phyloP scores from a whole-genome alignment of 2,113 vertebrate species.

The Alethe diademata region DNA sequence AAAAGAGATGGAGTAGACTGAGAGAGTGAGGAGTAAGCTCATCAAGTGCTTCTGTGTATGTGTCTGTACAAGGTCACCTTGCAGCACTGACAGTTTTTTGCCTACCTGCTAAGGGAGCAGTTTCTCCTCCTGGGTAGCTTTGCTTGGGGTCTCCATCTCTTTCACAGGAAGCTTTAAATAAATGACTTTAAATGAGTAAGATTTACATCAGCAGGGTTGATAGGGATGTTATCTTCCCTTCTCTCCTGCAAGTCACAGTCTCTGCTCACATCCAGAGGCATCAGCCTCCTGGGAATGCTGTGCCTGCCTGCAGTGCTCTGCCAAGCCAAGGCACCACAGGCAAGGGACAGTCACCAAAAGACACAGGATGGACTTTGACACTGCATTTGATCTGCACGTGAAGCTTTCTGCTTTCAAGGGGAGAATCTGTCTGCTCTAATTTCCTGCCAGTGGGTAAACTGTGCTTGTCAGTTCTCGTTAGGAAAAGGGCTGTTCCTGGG shows the following conservation, averaged over 20 bases:
- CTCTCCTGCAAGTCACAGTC: not conserved
- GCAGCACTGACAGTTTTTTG: not conserved
- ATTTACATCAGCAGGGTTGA: not conserved
- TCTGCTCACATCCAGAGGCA: not conserved
- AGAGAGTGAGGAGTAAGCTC: not conserved
- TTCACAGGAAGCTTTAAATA: not conserved
- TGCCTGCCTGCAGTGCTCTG: not conserved
- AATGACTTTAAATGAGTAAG: not conserved
- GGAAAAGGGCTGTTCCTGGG: not conserved
- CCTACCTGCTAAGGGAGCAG: not conserved
- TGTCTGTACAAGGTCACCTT: not conserved
- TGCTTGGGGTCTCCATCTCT: not conserved
- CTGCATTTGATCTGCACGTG: not conserved
- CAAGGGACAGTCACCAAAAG: not conserved
- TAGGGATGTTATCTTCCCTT: not conserved
- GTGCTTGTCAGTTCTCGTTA: conserved; percentile 35
- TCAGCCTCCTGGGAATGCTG: not conserved
- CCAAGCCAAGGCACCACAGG: not conserved
- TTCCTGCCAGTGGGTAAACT: conserved; percentile 11
- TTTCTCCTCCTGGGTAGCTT: not conserved
- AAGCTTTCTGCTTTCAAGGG: not conserved
- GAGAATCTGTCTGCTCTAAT: conserved; percentile 5
- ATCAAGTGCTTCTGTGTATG: not conserved
- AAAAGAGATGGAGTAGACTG: not conserved
- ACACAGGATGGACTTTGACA: not conserved